These are phyloP conservation scores for Drosophila kuntzei DNA, from an alignment of 2,888 invertebrate genomes.

Conservation along the genomic window DNA sequence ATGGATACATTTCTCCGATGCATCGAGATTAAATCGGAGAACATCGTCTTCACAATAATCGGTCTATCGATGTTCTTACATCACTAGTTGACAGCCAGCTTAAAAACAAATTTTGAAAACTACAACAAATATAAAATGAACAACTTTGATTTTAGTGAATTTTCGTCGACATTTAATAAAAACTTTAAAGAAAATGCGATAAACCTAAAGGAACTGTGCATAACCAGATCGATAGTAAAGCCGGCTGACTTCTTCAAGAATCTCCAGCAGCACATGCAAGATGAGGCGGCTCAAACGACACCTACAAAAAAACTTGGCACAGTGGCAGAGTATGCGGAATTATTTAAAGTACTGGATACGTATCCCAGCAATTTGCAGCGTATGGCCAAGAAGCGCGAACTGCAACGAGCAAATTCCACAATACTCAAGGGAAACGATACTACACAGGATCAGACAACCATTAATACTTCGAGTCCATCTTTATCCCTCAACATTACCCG, in stretches of 20 bases:
- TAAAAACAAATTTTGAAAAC: constrained; percentile 15
- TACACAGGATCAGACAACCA: constrained; percentile 28
- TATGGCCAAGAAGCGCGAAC: constrained; percentile 65
- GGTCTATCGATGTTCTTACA: background rate
- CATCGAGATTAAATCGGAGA: background rate
- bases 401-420: constrained; percentile 66
- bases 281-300: constrained; percentile 49
- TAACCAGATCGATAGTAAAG: constrained; percentile 70
- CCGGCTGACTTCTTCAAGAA: constrained; percentile 66
- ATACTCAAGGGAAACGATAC: constrained; percentile 52
- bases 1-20: background rate
- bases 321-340: constrained; percentile 70
- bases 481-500: constrained; percentile 34
- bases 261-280: constrained; percentile 63
- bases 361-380: constrained; percentile 80
- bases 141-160: constrained; percentile 44
- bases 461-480: constrained; percentile 33
- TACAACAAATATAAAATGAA: constrained; percentile 28
- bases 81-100: constrained; percentile 8
- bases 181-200: constrained; percentile 54
- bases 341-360: constrained; percentile 78
- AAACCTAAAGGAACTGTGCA: constrained; percentile 65
- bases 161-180: constrained; percentile 46
- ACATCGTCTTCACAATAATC: background rate
- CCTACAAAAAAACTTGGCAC: constrained; percentile 54